Evolutionary conservation across 2,797 vertebrate species (phyloP), one percentile per base, ranked within the genome.

Genomic region (Fratercula arctica): DNA sequence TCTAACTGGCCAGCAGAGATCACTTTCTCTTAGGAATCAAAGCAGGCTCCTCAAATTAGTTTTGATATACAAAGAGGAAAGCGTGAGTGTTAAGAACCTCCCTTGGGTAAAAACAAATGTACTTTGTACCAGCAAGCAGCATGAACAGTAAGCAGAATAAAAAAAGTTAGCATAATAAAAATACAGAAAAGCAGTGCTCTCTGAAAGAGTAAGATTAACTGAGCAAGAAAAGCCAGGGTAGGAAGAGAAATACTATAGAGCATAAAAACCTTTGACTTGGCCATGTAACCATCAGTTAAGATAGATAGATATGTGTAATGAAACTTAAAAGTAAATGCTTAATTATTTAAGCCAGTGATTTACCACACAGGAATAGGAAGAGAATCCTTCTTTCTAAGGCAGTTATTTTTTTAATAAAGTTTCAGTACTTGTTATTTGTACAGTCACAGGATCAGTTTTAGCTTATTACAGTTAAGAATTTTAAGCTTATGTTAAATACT

Each of bases 401-500:
- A 89, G 91, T 87, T 93, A 20, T 35, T 91, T 92, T 46, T 93
- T 91, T 51, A 72, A 85, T 89, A 85, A 57, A 39, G 95, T 87
- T 94, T 94, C 90, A 96, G 54, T 94, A 87, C 35, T 54, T 50
- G 83, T 92, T 94, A 93, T 64, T 63, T 91, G 70, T 96, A 90
- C 48, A 96, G 86, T 96, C 89, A 80, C 31, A 93, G 76, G 85
- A 93, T 86, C 95, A 96, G 89, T 91, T 91, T 87, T 89, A 97
- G 80, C 84, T 92, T 95, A 92, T 90, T 93, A 96, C 82, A 91
- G 75, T 95, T 94, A 93, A 94, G 89, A 96, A 95, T 94, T 90
- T 94, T 94, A 97, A 95, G 92, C 89, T 90, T 87, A 92, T 92
- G 82, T 95, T 95, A 97, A 95, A 89, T 92, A 97, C 92, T 90